Conservation (phyloP, 2,113 vertebrate species). For the Zootoca vivipara region DNA sequence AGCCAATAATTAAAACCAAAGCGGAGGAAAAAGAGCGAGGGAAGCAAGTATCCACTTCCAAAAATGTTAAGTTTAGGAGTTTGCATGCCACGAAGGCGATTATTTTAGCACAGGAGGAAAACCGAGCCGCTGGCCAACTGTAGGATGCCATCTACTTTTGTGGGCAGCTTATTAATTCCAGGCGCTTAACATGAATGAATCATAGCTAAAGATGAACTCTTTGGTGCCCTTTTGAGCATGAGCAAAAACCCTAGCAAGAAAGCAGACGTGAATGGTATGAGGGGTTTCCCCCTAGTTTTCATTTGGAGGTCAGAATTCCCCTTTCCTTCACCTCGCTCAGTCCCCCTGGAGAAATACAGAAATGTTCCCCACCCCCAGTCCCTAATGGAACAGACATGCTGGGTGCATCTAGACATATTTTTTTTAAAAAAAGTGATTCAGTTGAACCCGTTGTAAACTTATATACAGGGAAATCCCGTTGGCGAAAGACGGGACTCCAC, state of each 20-base stretch:
- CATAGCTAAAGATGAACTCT: slow-evolving; percentile 57
- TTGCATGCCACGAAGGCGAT: slow-evolving; percentile 13
- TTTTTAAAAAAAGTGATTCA: too few species aligned
- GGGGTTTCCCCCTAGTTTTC: slow-evolving; percentile 3
- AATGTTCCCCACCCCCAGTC: fast-evolving
- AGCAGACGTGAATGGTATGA: slow-evolving; percentile 8
- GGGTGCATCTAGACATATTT: background rate
- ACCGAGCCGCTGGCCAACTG: slow-evolving; percentile 27
- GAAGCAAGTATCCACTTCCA: slow-evolving; percentile 29
- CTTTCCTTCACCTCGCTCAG: background rate
- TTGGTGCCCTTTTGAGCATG: slow-evolving; percentile 25
- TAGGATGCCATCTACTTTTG: slow-evolving; percentile 44
- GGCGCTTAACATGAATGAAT: slow-evolving; percentile 53
- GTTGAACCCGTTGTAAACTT: too few species aligned
- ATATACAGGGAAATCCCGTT: too few species aligned
- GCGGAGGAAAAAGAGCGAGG: background rate
- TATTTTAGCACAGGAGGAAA: slow-evolving; percentile 37
- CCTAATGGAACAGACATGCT: background rate
- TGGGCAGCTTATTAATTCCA: slow-evolving; percentile 42
- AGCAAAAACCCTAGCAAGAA: slow-evolving; percentile 13
- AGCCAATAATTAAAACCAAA: slow-evolving; percentile 25
- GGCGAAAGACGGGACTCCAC: too few species aligned
- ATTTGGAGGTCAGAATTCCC: slow-evolving; percentile 6
- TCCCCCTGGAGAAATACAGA: background rate
- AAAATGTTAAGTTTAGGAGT: slow-evolving; percentile 25